A percentile compares a stretch with the other conserved stretches of the same genome.
phyloP scores from a whole-genome alignment of 2,113 vertebrate genomes.

The Pongo pygmaeus region DNA sequence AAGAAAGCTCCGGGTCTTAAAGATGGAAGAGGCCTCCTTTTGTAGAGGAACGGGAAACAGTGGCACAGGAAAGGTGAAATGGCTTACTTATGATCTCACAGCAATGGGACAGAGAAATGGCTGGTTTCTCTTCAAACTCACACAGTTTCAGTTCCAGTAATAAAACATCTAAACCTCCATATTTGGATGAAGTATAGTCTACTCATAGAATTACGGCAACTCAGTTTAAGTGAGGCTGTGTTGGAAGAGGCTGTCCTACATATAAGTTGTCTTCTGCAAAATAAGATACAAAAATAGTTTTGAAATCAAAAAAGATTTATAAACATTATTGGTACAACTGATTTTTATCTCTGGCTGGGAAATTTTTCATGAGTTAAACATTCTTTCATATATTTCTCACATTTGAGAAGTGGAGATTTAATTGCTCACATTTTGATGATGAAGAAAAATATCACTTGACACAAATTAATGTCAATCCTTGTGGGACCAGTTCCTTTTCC shows the following conservation, averaged over 20 bases:
- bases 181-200: background rate
- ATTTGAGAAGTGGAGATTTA: conserved; percentile 68
- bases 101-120: background rate
- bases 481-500: conserved; percentile 67
- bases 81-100: background rate
- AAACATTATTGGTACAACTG: conserved; percentile 60
- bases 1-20: background rate
- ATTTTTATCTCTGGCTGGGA: conserved; percentile 68
- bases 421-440: conserved; percentile 67
- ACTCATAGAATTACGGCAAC: background rate
- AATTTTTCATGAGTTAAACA: conserved; percentile 71
- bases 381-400: conserved; percentile 56
- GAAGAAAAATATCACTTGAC: conserved; percentile 75
- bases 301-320: conserved; percentile 7
- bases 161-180: too few species aligned
- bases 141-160: background rate
- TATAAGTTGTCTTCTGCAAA: background rate
- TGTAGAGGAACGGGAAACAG: background rate
- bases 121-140: background rate
- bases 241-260: background rate
- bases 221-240: background rate
- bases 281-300: conserved; percentile 36
- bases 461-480: conserved; percentile 79
- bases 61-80: too few species aligned
- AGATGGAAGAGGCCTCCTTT: background rate